These are phyloP conservation scores for Orthonevra nobilis DNA, from an alignment of 2,888 invertebrate genomes.

Conservation along the genomic window DNA sequence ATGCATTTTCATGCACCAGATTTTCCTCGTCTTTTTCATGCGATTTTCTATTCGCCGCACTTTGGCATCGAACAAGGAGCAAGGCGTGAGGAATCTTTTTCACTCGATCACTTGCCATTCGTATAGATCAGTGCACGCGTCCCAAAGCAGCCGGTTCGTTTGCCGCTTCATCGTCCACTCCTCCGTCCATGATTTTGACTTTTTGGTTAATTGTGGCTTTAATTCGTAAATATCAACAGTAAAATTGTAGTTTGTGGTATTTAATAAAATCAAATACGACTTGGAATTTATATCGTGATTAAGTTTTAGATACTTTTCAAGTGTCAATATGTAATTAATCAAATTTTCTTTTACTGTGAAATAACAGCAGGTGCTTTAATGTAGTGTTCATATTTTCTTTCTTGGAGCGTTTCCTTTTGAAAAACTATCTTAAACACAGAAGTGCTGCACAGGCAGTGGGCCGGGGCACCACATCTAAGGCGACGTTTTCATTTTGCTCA, in stretches of 20 bases:
- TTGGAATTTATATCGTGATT: slow-evolving; percentile 24
- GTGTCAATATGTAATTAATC: slow-evolving; percentile 55
- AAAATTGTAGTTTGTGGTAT: slow-evolving; percentile 7
- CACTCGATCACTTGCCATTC: slow-evolving; percentile 52
- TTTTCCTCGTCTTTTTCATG: slow-evolving; percentile 50
- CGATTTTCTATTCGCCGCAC: slow-evolving; percentile 19
- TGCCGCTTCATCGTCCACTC: background rate
- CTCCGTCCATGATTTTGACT: background rate
- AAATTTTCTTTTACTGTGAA: background rate
- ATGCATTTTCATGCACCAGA: slow-evolving; percentile 60
- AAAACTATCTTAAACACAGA: too few species aligned
- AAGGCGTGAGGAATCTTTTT: too few species aligned
- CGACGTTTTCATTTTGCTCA: slow-evolving; percentile 12
- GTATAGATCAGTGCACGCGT: slow-evolving; percentile 59
- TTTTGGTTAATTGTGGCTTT: slow-evolving; percentile 48
- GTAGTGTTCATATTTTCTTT: too few species aligned
- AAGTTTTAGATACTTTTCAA: slow-evolving; percentile 45
- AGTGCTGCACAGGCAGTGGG: too few species aligned
- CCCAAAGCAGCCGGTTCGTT: slow-evolving; percentile 18
- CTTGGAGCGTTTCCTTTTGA: too few species aligned
- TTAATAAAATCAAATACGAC: slow-evolving; percentile 24
- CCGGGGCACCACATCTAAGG: too few species aligned
- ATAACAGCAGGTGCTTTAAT: background rate
- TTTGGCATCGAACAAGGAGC: too few species aligned
- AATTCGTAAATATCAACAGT: slow-evolving; percentile 63